Conservation (phyloP, 2,888 invertebrate species). For the Caenorhabditis virilis region DNA sequence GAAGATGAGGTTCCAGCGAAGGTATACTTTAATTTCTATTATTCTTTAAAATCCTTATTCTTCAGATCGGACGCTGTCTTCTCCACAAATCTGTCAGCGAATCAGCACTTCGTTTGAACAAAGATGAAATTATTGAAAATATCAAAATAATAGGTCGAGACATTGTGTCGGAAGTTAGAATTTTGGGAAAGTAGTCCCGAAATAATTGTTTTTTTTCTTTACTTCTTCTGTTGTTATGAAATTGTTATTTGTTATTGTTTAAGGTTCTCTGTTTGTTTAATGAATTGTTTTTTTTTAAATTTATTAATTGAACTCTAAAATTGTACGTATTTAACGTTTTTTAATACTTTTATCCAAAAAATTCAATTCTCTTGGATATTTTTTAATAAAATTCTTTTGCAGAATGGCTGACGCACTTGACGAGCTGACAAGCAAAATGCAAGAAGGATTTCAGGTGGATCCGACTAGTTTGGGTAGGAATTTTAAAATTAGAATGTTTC, state of each 20-base stretch:
- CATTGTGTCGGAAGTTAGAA: slow-evolving; percentile 28
- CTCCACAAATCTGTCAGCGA: slow-evolving; percentile 26
- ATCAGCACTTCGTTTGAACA: slow-evolving; percentile 23
- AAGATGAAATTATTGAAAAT: slow-evolving; percentile 44
- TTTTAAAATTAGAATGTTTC: background rate
- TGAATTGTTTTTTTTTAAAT: background rate
- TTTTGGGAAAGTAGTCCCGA: slow-evolving; percentile 1
- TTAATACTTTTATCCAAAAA: background rate
- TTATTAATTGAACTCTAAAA: background rate
- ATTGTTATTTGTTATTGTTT: background rate
- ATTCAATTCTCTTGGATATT: background rate
- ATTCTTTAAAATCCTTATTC: background rate
- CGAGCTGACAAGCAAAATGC: slow-evolving; percentile 16
- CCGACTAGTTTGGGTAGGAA: slow-evolving; percentile 33
- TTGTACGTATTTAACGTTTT: no score
- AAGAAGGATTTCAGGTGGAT: slow-evolving; percentile 39
- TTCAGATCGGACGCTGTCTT: slow-evolving; percentile 38
- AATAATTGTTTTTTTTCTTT: slow-evolving; percentile 10
- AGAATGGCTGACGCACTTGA: slow-evolving; percentile 30
- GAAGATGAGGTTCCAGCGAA: slow-evolving; percentile 41
- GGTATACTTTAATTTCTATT: slow-evolving; percentile 5
- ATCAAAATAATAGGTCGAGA: slow-evolving; percentile 42
- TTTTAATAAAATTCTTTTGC: background rate
- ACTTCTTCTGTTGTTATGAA: slow-evolving; percentile 7
- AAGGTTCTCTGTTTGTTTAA: background rate